phyloP scores from a whole-genome alignment of 2,797 vertebrate genomes.

The Rhabdophis nuchalis region DNA sequence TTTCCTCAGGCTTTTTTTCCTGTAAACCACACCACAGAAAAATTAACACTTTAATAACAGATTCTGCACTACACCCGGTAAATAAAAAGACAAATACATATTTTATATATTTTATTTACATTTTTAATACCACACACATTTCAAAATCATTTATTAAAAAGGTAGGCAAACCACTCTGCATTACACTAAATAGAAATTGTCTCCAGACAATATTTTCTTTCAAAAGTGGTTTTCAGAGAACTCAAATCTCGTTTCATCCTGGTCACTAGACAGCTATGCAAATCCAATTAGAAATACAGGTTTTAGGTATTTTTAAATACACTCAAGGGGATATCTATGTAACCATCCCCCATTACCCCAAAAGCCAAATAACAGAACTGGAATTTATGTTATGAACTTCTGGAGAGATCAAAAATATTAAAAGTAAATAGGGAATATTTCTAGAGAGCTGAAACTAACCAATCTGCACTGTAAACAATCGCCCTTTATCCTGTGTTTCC shows the following conservation, averaged over 20 bases:
- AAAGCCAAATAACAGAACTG: slow-evolving; percentile 62
- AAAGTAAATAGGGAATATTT: slow-evolving; percentile 47
- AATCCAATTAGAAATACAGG: slow-evolving; percentile 71
- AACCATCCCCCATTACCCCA: slow-evolving; percentile 37
- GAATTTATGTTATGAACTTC: slow-evolving; percentile 37
- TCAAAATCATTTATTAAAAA: slow-evolving; percentile 82
- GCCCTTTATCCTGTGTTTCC: slow-evolving; percentile 31
- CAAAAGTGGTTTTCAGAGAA: slow-evolving; percentile 73
- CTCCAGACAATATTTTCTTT: slow-evolving; percentile 74
- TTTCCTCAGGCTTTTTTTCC: slow-evolving; percentile 37
- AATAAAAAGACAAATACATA: slow-evolving; percentile 99
- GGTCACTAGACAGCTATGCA: slow-evolving; percentile 69
- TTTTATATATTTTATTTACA: slow-evolving; percentile 99
- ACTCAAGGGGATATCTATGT: slow-evolving; percentile 63
- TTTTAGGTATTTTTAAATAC: slow-evolving; percentile 65
- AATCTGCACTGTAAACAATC: slow-evolving; percentile 40
- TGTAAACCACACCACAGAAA: slow-evolving; percentile 66
- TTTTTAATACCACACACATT: slow-evolving; percentile 94
- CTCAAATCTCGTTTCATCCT: slow-evolving; percentile 65
- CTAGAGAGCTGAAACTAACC: slow-evolving; percentile 46
- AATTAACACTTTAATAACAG: slow-evolving; percentile 71
- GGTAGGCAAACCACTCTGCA: slow-evolving; percentile 75
- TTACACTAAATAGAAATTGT: slow-evolving; percentile 77
- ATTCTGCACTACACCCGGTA: slow-evolving; percentile 86
- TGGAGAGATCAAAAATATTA: slow-evolving; percentile 29